Conservation (phyloP, 2,797 vertebrate genomes). For the Falco cherrug region DNA sequence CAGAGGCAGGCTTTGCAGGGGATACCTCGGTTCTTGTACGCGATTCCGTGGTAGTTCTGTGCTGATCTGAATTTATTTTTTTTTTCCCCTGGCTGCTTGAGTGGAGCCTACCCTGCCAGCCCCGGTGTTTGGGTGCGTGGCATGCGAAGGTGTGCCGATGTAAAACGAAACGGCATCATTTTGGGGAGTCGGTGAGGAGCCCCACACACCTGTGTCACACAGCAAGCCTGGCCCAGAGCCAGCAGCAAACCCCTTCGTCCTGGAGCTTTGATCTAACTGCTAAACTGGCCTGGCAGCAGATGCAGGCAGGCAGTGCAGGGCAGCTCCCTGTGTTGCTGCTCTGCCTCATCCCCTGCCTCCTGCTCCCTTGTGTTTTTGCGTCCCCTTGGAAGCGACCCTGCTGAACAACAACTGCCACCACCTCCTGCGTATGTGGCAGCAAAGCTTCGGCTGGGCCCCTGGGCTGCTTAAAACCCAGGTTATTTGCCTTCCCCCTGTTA, state of each 20-base stretch:
- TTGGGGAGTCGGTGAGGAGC: rapidly evolving
- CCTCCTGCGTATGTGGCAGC: background rate
- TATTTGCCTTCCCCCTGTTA: too few species aligned
- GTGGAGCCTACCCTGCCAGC: background rate
- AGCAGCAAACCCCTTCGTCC: background rate
- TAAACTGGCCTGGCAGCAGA: rapidly evolving
- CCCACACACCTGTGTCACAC: rapidly evolving
- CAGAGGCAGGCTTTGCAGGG: background rate
- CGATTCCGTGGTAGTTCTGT: background rate
- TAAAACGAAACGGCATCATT: background rate
- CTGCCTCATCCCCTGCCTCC: background rate
- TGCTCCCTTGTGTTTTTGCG: background rate
- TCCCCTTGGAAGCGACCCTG: background rate
- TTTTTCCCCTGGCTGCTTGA: background rate
- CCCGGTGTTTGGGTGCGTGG: background rate
- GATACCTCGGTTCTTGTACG: rapidly evolving
- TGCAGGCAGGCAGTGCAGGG: background rate
- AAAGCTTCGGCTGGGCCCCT: background rate
- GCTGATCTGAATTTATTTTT: background rate
- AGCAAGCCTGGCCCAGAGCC: background rate
- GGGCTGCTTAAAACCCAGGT: rapidly evolving
- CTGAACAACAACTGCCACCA: background rate
- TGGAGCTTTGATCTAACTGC: rapidly evolving
- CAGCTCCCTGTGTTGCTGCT: rapidly evolving
- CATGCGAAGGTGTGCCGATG: background rate